phyloP scores from a whole-genome alignment of 2,113 vertebrate genomes.

The Azemiops feae region DNA sequence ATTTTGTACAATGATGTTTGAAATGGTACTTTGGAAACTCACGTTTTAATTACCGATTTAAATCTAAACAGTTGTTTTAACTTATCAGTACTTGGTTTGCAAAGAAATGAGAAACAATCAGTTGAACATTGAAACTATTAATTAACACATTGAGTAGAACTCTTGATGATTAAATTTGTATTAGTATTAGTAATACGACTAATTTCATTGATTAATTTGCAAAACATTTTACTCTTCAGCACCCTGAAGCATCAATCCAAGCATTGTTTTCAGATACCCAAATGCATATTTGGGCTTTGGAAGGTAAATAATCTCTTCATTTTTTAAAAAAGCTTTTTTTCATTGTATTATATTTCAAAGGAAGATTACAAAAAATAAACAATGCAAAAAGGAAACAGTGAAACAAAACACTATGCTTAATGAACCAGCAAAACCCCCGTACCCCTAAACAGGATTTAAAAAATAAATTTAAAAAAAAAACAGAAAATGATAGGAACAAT shows the following conservation, averaged over 20 bases:
- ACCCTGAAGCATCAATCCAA: slow-evolving; percentile 94
- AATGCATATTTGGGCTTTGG: slow-evolving; percentile 96
- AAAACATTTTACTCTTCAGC: slow-evolving; percentile 67
- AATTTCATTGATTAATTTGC: not conserved
- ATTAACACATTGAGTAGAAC: not conserved
- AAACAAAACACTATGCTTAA: not conserved
- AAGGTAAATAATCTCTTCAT: slow-evolving; percentile 77
- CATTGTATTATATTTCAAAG: not conserved
- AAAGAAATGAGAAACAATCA: not conserved
- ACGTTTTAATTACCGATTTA: not conserved
- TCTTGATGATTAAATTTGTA: not conserved
- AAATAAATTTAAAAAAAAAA: not conserved
- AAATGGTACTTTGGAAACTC: not conserved
- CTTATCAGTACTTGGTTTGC: not conserved
- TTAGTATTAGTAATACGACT: not conserved
- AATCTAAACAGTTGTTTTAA: not conserved
- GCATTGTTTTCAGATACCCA: slow-evolving; percentile 92
- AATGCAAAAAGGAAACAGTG: not conserved
- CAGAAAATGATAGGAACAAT: not conserved
- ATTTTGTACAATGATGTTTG: not conserved
- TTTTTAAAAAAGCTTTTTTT: not conserved
- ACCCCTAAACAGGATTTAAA: not conserved
- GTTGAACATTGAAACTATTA: not conserved
- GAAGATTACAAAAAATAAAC: not conserved
- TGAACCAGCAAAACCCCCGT: not conserved